Evolutionary conservation across 2,797 vertebrate genomes (phyloP).

Genomic region (Rachycentron canadum): DNA sequence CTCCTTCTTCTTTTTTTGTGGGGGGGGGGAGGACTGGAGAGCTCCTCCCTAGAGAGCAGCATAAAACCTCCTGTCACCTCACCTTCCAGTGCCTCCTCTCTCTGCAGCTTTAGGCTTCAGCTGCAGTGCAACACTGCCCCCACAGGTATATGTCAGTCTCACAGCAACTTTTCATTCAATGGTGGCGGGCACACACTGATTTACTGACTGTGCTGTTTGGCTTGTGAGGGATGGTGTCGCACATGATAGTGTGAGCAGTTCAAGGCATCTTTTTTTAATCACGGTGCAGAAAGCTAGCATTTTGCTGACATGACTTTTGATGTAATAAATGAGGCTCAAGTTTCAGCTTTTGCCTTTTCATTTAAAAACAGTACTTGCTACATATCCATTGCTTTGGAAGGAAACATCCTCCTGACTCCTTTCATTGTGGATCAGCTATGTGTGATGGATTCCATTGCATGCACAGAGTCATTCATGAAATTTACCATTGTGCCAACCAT

Average conservation of each 20-base stretch:
- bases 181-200: conserved; percentile 4
- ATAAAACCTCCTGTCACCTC: conserved; percentile 59
- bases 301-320: background rate
- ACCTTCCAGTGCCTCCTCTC: conserved; percentile 28
- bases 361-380: conserved; percentile 5
- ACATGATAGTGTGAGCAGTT: background rate
- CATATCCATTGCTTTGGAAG: background rate
- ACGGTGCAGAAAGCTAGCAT: background rate
- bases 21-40: conserved; percentile 41
- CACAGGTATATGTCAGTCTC: conserved; percentile 26
- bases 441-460: conserved; percentile 12
- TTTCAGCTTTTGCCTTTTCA: background rate
- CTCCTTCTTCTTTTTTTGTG: background rate
- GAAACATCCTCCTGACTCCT: background rate
- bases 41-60: conserved; percentile 56
- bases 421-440: background rate
- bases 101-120: background rate
- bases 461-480: conserved; percentile 14
- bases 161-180: background rate
- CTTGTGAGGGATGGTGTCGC: background rate
- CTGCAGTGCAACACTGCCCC: conserved; percentile 65
- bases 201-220: conserved; percentile 4
- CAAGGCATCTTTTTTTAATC: background rate
- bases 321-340: conserved; percentile 14
- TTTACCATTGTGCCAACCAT: background rate